Evolutionary conservation across 2,797 vertebrate genomes (phyloP).

Genomic region (Arvicola amphibius): DNA sequence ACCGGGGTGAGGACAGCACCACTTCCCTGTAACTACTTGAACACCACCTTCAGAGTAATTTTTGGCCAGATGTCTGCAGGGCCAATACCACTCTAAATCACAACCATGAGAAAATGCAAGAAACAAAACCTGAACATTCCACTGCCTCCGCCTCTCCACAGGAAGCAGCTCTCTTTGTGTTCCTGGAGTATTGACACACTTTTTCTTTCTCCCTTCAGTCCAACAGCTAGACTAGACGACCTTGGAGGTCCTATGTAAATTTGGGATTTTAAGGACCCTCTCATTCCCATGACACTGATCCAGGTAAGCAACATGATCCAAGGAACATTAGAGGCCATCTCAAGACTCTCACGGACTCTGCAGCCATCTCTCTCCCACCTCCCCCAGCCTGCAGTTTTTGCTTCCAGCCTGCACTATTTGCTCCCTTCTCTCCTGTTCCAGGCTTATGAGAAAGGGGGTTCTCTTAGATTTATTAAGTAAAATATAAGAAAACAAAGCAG

Average conservation of each 20-base stretch:
- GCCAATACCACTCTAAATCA: conserved; percentile 13
- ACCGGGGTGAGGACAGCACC: not conserved
- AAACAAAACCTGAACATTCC: not conserved
- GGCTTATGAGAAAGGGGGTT: not conserved
- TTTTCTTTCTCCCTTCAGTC: conserved; percentile 28
- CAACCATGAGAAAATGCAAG: conserved; percentile 14
- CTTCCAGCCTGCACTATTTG: not conserved
- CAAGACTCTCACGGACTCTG: not conserved
- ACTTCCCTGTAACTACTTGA: not conserved
- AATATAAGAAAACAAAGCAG: conserved; percentile 18
- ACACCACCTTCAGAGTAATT: not conserved
- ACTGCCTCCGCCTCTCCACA: not conserved
- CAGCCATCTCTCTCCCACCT: not conserved
- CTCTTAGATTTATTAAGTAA: conserved; percentile 9
- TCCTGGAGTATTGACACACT: not conserved
- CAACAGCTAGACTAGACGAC: not conserved
- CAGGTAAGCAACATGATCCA: not conserved
- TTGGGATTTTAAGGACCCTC: conserved; percentile 45
- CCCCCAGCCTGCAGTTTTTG: not conserved
- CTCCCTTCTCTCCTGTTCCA: not conserved
- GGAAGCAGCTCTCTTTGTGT: conserved; percentile 4
- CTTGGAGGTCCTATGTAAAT: conserved; percentile 12
- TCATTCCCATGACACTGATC: conserved; percentile 15
- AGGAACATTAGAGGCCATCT: not conserved
- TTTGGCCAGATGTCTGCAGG: not conserved